Evolutionary conservation across 2,888 invertebrate genomes (phyloP).

Genomic region (Drosophila gaucha): DNA sequence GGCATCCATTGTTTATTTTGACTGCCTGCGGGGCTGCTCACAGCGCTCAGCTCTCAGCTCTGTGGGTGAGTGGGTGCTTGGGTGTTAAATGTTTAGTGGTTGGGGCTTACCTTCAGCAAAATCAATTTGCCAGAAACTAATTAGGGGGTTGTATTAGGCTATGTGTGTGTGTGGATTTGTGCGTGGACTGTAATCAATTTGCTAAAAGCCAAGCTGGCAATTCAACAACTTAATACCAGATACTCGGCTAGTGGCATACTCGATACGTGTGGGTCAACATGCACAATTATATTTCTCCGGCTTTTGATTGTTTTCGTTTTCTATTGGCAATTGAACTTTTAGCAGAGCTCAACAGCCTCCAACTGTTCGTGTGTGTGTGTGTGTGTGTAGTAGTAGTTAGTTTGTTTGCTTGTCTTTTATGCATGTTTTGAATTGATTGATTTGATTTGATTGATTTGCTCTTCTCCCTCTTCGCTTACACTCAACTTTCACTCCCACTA

Average conservation of each 20-base stretch:
- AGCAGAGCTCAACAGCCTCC: conserved; percentile 32
- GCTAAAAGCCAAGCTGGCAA: conserved; percentile 41
- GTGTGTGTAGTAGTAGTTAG: conserved; percentile 8
- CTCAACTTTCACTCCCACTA: background rate
- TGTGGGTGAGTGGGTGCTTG: background rate
- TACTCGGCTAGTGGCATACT: conserved; percentile 4
- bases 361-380: conserved; percentile 9
- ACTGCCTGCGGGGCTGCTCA: conserved; percentile 2
- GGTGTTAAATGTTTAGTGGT: background rate
- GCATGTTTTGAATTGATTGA: conserved; percentile 55
- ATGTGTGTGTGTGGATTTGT: conserved; percentile 3
- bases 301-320: conserved; percentile 30
- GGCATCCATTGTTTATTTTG: conserved; percentile 31
- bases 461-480: background rate
- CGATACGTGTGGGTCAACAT: conserved; percentile 18
- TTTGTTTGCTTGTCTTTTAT: conserved; percentile 48
- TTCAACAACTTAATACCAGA: conserved; percentile 22
- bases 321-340: conserved; percentile 42
- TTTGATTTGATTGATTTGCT: conserved; percentile 69
- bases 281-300: conserved; percentile 35
- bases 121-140: conserved; percentile 63
- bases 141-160: conserved; percentile 43
- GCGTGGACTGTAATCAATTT: conserved; percentile 32
- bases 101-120: conserved; percentile 15
- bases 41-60: no score